Conservation (phyloP, 2,113 vertebrate species). For the Garra rufa region DNA sequence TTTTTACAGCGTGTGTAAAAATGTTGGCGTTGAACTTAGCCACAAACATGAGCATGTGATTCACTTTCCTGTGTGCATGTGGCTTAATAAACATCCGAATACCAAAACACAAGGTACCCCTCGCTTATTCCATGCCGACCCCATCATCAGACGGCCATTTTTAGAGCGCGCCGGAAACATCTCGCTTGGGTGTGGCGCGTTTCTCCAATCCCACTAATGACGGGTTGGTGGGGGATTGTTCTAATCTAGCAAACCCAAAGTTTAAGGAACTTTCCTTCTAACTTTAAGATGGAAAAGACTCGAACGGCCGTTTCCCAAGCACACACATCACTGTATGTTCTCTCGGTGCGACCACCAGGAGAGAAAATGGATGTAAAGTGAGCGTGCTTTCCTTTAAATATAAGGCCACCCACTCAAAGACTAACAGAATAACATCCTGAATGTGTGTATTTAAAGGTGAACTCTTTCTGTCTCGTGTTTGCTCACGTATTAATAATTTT, state of each 20-base stretch:
- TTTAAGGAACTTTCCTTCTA: slow-evolving; percentile 69
- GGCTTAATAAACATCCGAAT: slow-evolving; percentile 45
- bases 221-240: slow-evolving; percentile 77
- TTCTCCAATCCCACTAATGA: slow-evolving; percentile 77
- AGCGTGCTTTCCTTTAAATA: slow-evolving; percentile 47
- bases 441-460: slow-evolving; percentile 41
- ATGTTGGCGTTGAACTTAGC: slow-evolving; percentile 10
- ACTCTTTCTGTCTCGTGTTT: slow-evolving; percentile 47
- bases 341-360: slow-evolving; percentile 51
- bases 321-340: slow-evolving; percentile 12
- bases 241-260: slow-evolving; percentile 73
- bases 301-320: slow-evolving; percentile 66
- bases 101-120: slow-evolving; percentile 45
- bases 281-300: slow-evolving; percentile 69
- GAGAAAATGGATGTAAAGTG: slow-evolving; percentile 45
- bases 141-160: slow-evolving; percentile 69
- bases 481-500: slow-evolving; percentile 52
- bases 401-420: slow-evolving; percentile 57
- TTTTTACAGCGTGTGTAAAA: slow-evolving; percentile 37
- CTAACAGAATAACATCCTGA: slow-evolving; percentile 60
- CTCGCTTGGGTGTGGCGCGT: slow-evolving; percentile 73
- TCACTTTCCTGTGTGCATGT: slow-evolving; percentile 25
- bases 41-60: slow-evolving; percentile 40
- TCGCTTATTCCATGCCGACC: slow-evolving; percentile 60
- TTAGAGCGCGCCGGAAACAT: slow-evolving; percentile 73